Evolutionary conservation across 2,888 invertebrate genomes (phyloP), one percentile per base, ranked within the genome.

Genomic region (Chymomyza amoena): DNA sequence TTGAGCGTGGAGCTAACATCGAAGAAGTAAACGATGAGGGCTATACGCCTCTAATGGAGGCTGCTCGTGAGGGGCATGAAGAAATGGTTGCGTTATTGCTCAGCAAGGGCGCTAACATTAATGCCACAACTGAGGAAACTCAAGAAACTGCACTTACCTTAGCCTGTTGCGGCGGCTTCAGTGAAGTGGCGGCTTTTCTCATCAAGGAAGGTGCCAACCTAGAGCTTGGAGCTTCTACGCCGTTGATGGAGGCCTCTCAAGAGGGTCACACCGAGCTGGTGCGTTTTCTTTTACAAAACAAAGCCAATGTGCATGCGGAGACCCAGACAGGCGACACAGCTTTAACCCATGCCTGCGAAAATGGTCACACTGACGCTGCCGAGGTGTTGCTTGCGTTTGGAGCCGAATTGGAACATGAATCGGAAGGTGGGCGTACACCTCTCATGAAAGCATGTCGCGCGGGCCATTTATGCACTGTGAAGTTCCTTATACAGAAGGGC

Each of bases 11-110:
- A 76, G 99, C 99, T 71, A 98, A 98, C 92, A 97, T 99, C 88
- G 99, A 99, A 92, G 99, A 99, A 93, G 98, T 98, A 70, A 99
- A 99, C 92, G 99, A 99, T 91, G 99, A 99, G 93, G 99, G 99
- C 32, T 99, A 99, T 92, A 99, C 99, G 45, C 99, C 99, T 20
- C 93, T 99, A 74, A 99, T 99, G 99, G 99, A 99, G 93, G 99
- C 99, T 60, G 98, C 99, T 0, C 93, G 99, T 62, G 99, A 99
- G 92, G 99, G 99, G 67, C 99, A 99, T 92, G 98, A 98, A 91
- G 98, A 98, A 92, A 98, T 99, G 97, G 99, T 99, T 9, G 97
- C 97, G 59, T 93, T 99, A 66, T 94, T 99, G 67, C 93, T 99
- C 15, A 96, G 96, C 77, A 97, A 98, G 93, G 97, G 96, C 81